A percentile compares a stretch with the other conserved stretches of the same genome.
Evolutionary conservation across 2,113 vertebrate genomes (phyloP).

Genomic region (Anolis sagrei): DNA sequence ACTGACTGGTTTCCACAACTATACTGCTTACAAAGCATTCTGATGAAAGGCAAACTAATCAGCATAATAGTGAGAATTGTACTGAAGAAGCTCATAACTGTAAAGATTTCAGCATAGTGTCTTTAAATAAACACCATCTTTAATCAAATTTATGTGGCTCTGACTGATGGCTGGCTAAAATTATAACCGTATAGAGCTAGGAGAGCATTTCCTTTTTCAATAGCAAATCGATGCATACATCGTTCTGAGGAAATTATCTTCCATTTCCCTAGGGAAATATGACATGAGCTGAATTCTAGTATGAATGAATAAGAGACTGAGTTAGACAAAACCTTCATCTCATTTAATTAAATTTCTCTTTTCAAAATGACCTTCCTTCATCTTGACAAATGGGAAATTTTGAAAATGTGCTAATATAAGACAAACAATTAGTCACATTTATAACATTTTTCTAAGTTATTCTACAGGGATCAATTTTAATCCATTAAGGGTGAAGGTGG

Average conservation of each 20-base stretch:
- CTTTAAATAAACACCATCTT: conserved; percentile 37
- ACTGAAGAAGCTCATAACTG: conserved; percentile 31
- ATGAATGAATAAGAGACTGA: conserved; percentile 34
- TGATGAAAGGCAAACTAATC: conserved; percentile 48
- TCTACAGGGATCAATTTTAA: conserved; percentile 33
- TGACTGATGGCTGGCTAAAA: conserved; percentile 51
- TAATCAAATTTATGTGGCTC: conserved; percentile 39
- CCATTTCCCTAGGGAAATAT: conserved; percentile 63
- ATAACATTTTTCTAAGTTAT: conserved; percentile 41
- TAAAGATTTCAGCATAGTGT: conserved; percentile 21
- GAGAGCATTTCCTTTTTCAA: conserved; percentile 61
- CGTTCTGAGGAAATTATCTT: conserved; percentile 66
- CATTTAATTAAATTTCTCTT: conserved; percentile 68
- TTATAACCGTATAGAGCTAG: conserved; percentile 49
- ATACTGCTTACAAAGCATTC: conserved; percentile 38
- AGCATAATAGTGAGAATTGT: conserved; percentile 24
- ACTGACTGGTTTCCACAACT: background rate
- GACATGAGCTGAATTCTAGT: conserved; percentile 55
- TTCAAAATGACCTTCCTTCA: conserved; percentile 59
- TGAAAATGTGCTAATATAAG: conserved; percentile 60
- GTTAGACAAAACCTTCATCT: conserved; percentile 49
- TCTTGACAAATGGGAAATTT: conserved; percentile 60
- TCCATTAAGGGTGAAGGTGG: background rate
- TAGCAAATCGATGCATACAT: conserved; percentile 70
- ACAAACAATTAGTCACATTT: conserved; percentile 58